Evolutionary conservation across 1,140 invertebrate genomes (phyloP), one percentile per base, ranked within the genome.

Genomic region (Orchestia grillus): DNA sequence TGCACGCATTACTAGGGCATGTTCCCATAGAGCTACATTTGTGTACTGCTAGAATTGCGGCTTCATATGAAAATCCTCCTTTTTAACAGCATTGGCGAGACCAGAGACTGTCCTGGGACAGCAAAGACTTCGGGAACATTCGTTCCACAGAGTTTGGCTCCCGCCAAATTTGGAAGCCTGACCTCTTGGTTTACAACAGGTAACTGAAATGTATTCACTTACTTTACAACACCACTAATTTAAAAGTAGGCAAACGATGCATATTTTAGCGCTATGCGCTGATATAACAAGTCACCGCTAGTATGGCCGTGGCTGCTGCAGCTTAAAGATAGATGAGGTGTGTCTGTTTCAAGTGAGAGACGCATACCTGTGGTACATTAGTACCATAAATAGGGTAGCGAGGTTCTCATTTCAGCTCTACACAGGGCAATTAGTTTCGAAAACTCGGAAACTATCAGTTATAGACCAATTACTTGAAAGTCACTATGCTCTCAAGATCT

Each of bases 161-260:
- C 0, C 96, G 97, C 53, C 97, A 97, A 96, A 96, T 97, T 45
- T 97, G 97, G 97, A 97, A 97, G 96, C 97, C 97, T 8, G 97
- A 97, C 97, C 96, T 97, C 47, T 97, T 97, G n/a, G 97, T 97
- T 41, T 97, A 97, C 95, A 97, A 97, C 96, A 97, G 97, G 97
- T 97, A 97, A 77, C 36, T 77, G 36, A 23, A 77, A 36, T 23
- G 11, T 36, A 77, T 77, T 77, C 11, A 15, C 1, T 3, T 77
- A 77, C 11, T 77, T 77, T 77, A 36, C 28, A 36, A 77, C 36
- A 77, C 15, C 3, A 36, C 28, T 77, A 8, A 53, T 36, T 36
- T 28, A 15, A 77, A 8, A 15, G 15, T 19, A 36, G 62, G 36
- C 11, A 36, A 77, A 77, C 62, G 15, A 77, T 77, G 62, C 3